These are phyloP conservation scores for Artemia sinica DNA, from an alignment of 2,888 invertebrate species.

Conservation along the genomic window DNA sequence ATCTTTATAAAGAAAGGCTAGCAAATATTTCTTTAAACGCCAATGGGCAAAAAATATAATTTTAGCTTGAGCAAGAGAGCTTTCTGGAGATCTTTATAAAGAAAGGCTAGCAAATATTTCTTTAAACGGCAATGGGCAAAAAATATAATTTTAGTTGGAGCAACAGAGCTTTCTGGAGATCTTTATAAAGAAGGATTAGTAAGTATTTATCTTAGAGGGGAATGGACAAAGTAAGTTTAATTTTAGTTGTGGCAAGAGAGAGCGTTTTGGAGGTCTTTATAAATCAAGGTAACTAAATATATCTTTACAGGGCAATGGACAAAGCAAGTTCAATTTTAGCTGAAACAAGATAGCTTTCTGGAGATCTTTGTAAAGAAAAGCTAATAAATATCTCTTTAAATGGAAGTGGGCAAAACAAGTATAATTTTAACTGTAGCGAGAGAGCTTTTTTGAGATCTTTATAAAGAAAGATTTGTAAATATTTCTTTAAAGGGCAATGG, in stretches of 20 bases:
- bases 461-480: background rate
- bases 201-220: slow-evolving; percentile 36
- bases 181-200: slow-evolving; percentile 46
- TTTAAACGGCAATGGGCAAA: too few species aligned
- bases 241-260: slow-evolving; percentile 73
- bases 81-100: too few species aligned
- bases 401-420: slow-evolving; percentile 53
- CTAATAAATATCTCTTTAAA: too few species aligned
- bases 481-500: slow-evolving; percentile 44
- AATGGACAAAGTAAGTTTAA: slow-evolving; percentile 82
- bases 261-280: slow-evolving; percentile 48
- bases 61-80: too few species aligned
- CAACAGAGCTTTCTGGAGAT: slow-evolving; percentile 78
- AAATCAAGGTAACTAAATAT: too few species aligned
- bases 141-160: slow-evolving; percentile 87
- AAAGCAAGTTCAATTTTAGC: too few species aligned
- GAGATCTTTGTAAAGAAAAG: background rate
- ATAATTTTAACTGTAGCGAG: background rate
- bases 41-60: slow-evolving; percentile 48
- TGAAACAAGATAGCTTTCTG: background rate
- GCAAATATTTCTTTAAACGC: slow-evolving; percentile 31
- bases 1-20: background rate
- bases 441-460: background rate
- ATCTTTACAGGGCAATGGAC: too few species aligned
- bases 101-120: too few species aligned